phyloP scores from a whole-genome alignment of 2,888 invertebrate genomes.

The Plutella xylostella region DNA sequence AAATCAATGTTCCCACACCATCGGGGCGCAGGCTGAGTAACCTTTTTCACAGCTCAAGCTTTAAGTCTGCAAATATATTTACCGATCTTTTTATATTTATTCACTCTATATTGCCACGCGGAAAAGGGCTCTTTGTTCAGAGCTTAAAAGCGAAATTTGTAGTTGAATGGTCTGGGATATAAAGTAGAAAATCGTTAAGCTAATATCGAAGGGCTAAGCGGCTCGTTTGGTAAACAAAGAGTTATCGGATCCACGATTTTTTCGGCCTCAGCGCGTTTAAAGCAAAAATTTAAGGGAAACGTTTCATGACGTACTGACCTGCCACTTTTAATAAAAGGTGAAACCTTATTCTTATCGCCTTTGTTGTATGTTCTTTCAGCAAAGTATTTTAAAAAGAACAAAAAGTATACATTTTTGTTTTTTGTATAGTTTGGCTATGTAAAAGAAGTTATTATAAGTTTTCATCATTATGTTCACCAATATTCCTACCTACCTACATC shows the following conservation, averaged over 20 bases:
- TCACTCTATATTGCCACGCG: slow-evolving; percentile 15
- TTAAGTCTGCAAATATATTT: slow-evolving; percentile 36
- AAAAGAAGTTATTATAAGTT: too few relatives aligned
- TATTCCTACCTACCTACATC: too few relatives aligned
- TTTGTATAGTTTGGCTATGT: too few relatives aligned
- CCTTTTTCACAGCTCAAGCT: slow-evolving; percentile 37
- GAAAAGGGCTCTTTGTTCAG: slow-evolving; percentile 11
- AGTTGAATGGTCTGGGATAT: slow-evolving; percentile 15
- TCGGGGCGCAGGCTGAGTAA: slow-evolving; percentile 30
- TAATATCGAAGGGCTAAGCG: slow-evolving; percentile 28
- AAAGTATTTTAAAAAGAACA: too few relatives aligned
- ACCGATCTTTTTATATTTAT: slow-evolving; percentile 38
- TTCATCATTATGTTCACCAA: too few relatives aligned
- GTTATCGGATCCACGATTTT: slow-evolving; percentile 52
- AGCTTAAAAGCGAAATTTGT: slow-evolving; percentile 4
- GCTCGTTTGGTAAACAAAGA: slow-evolving; percentile 30
- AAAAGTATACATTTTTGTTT: too few relatives aligned
- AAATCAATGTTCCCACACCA: slow-evolving; percentile 48
- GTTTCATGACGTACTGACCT: slow-evolving; percentile 27
- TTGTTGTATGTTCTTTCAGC: too few relatives aligned
- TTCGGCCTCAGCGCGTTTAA: slow-evolving; percentile 30
- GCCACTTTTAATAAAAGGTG: too few relatives aligned
- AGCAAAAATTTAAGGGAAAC: slow-evolving; percentile 32
- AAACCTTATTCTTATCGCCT: too few relatives aligned
- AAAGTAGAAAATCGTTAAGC: slow-evolving; percentile 40